Conservation (phyloP, 2,113 vertebrate genomes). For the Bubalus kerabau region DNA sequence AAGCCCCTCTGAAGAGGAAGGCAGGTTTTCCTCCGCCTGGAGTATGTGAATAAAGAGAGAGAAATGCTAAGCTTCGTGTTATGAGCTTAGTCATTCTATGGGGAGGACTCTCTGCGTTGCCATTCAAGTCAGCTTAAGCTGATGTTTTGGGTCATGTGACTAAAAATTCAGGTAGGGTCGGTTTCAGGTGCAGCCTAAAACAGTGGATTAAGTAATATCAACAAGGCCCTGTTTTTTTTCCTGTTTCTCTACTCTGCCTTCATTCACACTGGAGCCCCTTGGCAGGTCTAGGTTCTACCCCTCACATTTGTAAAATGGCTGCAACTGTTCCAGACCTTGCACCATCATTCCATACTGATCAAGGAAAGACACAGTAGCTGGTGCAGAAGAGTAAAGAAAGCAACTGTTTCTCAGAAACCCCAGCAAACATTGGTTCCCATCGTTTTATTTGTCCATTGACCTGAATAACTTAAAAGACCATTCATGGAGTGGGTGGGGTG, state of each 20-base stretch:
- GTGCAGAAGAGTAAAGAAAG: not conserved
- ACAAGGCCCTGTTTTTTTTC: not conserved
- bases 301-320: not conserved
- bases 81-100: not conserved
- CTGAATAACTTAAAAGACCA: not conserved
- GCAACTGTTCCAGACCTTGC: not conserved
- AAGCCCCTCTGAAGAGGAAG: not conserved
- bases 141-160: not conserved
- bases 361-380: not conserved
- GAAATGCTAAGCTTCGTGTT: not conserved
- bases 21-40: not conserved
- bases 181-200: not conserved
- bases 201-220: not conserved
- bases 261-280: not conserved
- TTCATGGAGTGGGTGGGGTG: too few species aligned
- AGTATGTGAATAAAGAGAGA: not conserved
- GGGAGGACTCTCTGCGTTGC: not conserved
- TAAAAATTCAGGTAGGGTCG: not conserved
- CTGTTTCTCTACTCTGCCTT: not conserved
- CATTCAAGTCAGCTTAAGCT: not conserved
- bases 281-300: not conserved
- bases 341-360: not conserved
- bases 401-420: not conserved
- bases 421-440: not conserved
- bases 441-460: not conserved